phyloP scores from a whole-genome alignment of 2,113 vertebrate genomes.

The Hemichromis elongatus region DNA sequence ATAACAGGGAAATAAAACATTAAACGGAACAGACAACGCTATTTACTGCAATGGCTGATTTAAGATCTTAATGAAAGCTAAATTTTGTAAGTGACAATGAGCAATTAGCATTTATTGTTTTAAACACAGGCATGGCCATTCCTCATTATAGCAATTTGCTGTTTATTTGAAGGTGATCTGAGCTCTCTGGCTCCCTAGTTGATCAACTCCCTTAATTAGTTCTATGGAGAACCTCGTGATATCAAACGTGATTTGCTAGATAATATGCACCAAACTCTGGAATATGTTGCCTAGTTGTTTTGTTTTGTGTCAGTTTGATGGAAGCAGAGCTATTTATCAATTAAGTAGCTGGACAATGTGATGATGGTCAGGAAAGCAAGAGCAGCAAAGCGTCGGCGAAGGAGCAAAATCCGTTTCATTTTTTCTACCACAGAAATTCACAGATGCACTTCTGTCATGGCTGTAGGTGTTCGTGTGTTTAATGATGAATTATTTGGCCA shows the following conservation, averaged over 20 bases:
- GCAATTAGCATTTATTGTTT: not conserved
- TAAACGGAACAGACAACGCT: not conserved
- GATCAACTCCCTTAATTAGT: conserved; percentile 7
- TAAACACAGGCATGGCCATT: not conserved
- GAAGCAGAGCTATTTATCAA: not conserved
- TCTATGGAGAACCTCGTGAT: not conserved
- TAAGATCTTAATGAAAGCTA: not conserved
- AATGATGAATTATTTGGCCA: not conserved
- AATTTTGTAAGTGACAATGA: not conserved
- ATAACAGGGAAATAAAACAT: not conserved
- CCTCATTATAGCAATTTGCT: conserved; percentile 11
- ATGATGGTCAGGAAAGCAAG: not conserved
- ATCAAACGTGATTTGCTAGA: not conserved
- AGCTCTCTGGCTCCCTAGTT: not conserved
- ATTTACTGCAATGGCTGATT: not conserved
- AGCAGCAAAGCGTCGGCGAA: not conserved
- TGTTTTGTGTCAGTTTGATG: not conserved
- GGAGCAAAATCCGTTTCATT: not conserved
- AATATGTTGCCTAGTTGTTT: not conserved
- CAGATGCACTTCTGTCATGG: not conserved
- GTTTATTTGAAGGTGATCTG: conserved; percentile 31
- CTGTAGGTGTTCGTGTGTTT: not conserved
- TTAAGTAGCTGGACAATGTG: fast-evolving
- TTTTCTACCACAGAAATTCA: not conserved
- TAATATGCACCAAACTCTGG: not conserved